These are phyloP conservation scores for Falco punctatus DNA, from an alignment of 2,113 vertebrate genomes.

Conservation along the genomic window DNA sequence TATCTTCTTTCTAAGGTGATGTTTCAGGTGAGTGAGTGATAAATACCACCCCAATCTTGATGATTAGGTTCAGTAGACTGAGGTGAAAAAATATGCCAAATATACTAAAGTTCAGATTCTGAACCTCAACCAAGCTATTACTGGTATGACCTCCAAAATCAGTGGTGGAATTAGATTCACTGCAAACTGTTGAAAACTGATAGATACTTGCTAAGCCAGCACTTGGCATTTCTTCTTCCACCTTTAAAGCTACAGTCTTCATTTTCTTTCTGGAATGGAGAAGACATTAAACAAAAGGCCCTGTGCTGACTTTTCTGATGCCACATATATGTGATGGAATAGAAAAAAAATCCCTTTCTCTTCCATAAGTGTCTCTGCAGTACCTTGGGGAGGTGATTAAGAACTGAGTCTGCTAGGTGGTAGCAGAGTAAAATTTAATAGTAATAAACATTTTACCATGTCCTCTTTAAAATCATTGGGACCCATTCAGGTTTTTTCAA, in stretches of 20 bases:
- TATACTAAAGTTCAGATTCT: background rate
- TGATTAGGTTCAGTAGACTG: background rate
- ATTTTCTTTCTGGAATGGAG: background rate
- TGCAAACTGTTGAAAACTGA: background rate
- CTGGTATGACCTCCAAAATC: background rate
- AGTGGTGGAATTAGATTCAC: background rate
- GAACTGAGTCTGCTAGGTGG: background rate
- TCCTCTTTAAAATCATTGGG: background rate
- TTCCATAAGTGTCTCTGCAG: background rate
- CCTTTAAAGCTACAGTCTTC: background rate
- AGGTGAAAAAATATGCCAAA: background rate
- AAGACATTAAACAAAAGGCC: background rate
- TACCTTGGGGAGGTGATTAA: background rate
- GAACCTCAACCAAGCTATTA: background rate
- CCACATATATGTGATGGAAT: background rate
- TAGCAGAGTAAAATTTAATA: background rate
- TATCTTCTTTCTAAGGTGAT: background rate
- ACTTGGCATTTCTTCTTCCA: background rate
- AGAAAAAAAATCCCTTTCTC: background rate
- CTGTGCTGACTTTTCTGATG: background rate
- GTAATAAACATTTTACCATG: background rate
- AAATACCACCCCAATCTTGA: background rate
- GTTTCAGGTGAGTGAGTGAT: background rate
- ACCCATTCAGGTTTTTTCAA: background rate
- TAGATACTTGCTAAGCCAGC: background rate